These are phyloP conservation scores for Cirrhinus molitorella DNA, from an alignment of 2,797 vertebrate genomes.

Conservation along the genomic window DNA sequence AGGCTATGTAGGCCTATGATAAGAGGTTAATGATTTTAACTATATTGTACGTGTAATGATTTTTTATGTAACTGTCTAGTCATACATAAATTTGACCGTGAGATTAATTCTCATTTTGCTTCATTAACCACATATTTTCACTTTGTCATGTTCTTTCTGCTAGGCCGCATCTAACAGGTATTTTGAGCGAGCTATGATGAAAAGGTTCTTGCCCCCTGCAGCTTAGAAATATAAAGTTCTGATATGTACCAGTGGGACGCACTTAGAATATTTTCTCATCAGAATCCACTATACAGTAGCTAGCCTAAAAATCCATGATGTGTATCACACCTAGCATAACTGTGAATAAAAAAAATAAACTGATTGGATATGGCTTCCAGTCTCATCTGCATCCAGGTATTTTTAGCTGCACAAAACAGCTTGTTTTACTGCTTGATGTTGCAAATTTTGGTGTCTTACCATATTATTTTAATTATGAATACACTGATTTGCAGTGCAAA, in stretches of 20 bases:
- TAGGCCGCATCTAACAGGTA: not conserved
- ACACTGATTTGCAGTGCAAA: too few species aligned
- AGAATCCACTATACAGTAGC: not conserved
- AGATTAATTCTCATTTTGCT: not conserved
- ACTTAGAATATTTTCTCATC: not conserved
- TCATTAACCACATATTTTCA: not conserved
- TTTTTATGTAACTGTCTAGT: not conserved
- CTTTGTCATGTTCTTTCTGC: not conserved
- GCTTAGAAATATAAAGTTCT: not conserved
- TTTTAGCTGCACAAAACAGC: too few species aligned
- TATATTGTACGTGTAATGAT: not conserved
- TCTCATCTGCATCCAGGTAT: too few species aligned
- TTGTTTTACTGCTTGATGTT: too few species aligned
- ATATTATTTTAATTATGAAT: too few species aligned
- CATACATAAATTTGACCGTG: not conserved
- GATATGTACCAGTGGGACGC: not conserved
- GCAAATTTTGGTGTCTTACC: too few species aligned
- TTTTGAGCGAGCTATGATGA: not conserved
- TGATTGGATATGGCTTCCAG: too few species aligned
- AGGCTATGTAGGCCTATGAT: not conserved
- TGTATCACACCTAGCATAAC: not conserved
- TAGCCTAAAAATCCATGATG: not conserved
- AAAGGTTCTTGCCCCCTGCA: slow-evolving; percentile 13
- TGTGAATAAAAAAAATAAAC: not conserved
- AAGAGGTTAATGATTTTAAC: slow-evolving; percentile 14